Evolutionary conservation across 2,797 vertebrate genomes (phyloP).

Genomic region (Dendrocincla fuliginosa): DNA sequence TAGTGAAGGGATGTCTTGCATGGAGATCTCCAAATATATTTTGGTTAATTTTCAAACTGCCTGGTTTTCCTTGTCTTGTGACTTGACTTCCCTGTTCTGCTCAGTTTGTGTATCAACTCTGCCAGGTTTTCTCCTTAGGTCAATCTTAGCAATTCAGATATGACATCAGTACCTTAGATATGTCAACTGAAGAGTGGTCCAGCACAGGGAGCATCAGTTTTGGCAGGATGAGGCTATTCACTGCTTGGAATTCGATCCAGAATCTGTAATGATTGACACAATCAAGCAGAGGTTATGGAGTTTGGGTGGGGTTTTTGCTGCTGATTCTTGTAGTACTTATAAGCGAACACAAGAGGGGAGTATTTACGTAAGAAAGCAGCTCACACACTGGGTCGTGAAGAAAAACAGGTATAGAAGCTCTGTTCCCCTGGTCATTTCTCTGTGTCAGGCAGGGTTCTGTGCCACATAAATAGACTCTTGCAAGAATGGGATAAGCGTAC

Average conservation of each 20-base stretch:
- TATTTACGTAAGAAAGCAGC: neutral
- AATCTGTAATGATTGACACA: neutral
- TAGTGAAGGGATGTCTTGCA: neutral
- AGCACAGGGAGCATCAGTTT: neutral
- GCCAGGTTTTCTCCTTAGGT: neutral
- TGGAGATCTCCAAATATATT: slow-evolving; percentile 18
- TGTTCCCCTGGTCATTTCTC: neutral
- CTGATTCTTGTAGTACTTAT: neutral
- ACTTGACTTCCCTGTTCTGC: neutral
- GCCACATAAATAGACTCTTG: neutral
- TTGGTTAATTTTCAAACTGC: neutral
- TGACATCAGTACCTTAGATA: neutral
- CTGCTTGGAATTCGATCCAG: neutral
- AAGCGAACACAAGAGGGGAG: neutral
- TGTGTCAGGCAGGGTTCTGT: neutral
- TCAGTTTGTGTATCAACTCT: neutral
- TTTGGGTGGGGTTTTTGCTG: neutral
- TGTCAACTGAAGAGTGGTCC: neutral
- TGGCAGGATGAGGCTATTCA: neutral
- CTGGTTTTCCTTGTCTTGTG: neutral
- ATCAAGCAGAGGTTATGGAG: neutral
- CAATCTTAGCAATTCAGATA: neutral
- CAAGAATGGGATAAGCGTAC: neutral
- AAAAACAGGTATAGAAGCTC: neutral
- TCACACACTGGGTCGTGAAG: rapidly evolving